Percentiles rank a stretch among this genome's conserved stretches.
These are phyloP conservation scores for Malurus splendens DNA, from an alignment of 2,797 vertebrate species.

Conservation along the genomic window DNA sequence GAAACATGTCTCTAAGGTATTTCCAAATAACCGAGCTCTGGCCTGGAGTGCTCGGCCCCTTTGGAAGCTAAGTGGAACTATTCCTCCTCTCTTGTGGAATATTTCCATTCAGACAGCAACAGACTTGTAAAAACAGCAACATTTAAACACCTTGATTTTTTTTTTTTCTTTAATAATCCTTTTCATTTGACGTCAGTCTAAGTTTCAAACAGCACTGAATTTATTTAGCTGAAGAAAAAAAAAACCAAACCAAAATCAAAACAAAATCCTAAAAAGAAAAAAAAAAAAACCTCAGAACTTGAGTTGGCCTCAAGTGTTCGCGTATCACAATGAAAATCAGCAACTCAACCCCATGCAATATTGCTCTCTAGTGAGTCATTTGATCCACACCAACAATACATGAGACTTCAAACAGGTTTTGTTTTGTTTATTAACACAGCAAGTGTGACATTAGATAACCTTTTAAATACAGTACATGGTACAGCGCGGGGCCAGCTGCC, in stretches of 20 bases:
- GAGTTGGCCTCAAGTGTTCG: conserved; percentile 65
- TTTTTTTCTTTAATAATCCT: conserved; percentile 59
- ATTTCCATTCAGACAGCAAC: conserved; percentile 70
- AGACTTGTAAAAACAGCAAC: conserved; percentile 74
- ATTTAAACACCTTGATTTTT: conserved; percentile 69
- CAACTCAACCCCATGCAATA: conserved; percentile 69
- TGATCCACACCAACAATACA: conserved; percentile 54
- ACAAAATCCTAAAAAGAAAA: conserved; percentile 40
- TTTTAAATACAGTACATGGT: conserved; percentile 89
- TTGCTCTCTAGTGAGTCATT: conserved; percentile 59
- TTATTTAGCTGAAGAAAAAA: conserved; percentile 62
- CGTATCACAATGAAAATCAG: conserved; percentile 63
- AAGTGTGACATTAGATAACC: conserved; percentile 94
- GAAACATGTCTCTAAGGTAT: conserved; percentile 59
- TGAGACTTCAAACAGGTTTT: conserved; percentile 61
- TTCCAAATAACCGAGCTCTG: conserved; percentile 55
- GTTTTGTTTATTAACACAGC: conserved; percentile 89
- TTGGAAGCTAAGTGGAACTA: conserved; percentile 62
- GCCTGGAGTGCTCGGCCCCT: conserved; percentile 55
- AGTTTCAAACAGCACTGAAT: conserved; percentile 70
- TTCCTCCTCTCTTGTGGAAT: conserved; percentile 61
- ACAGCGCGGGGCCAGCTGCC: conserved; percentile 78
- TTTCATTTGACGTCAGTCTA: conserved; percentile 69
- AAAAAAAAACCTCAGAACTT: conserved; percentile 49
- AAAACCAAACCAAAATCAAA: conserved; percentile 10